Evolutionary conservation across 2,888 invertebrate species (phyloP).

Genomic region (Euplagia quadripunctaria): DNA sequence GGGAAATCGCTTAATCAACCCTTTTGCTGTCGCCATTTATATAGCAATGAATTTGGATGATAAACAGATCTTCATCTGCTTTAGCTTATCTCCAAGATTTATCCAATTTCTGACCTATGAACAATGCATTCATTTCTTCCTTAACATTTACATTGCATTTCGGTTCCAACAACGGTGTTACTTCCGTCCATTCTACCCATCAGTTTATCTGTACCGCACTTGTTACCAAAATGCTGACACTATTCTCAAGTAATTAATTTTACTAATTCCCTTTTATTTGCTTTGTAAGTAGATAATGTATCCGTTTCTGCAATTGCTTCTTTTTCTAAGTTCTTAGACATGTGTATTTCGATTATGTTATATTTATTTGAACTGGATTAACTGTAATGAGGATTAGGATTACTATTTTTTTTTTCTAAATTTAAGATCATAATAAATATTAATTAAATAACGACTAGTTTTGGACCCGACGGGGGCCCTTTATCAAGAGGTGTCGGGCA

Average conservation of each 20-base stretch:
- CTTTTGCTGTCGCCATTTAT: not conserved
- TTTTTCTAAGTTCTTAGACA: not conserved
- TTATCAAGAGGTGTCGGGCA: no score
- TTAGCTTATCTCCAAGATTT: not conserved
- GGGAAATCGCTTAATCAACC: not conserved
- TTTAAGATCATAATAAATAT: not conserved
- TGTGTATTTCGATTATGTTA: not conserved
- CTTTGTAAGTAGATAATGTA: conserved; percentile 12
- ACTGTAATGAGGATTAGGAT: conserved; percentile 19
- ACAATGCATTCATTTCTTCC: conserved; percentile 61
- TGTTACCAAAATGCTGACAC: conserved; percentile 50
- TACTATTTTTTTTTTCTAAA: conserved; percentile 6
- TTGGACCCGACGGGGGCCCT: no score
- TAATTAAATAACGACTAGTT: no score
- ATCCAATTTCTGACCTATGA: conserved; percentile 28
- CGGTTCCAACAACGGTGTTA: conserved; percentile 54
- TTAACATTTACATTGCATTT: conserved; percentile 69
- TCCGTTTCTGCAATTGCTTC: not conserved
- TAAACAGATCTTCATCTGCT: not conserved
- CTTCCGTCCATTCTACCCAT: conserved; percentile 55
- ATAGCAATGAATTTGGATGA: not conserved
- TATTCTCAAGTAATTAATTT: conserved; percentile 51
- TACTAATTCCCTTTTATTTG: conserved; percentile 36
- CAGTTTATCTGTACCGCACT: conserved; percentile 36
- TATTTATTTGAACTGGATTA: conserved; percentile 1